phyloP scores from a whole-genome alignment of 2,113 vertebrate species.

The Menura novaehollandiae region DNA sequence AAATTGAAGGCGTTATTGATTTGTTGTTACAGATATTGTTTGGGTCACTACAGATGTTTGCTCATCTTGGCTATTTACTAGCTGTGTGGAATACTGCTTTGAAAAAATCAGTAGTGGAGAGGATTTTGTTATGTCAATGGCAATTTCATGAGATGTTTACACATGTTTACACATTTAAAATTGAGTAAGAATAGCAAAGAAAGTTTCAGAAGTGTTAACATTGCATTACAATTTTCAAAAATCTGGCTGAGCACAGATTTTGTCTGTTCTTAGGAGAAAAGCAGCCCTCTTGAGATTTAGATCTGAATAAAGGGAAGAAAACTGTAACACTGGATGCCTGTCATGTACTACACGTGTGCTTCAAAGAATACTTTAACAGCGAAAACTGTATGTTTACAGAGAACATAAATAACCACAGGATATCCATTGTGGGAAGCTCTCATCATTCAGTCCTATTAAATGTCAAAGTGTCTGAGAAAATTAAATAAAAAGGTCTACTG shows the following conservation, averaged over 20 bases:
- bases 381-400: not conserved
- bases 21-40: not conserved
- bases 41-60: not conserved
- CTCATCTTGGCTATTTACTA: not conserved
- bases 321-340: not conserved
- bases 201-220: not conserved
- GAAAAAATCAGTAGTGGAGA: not conserved
- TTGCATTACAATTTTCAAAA: not conserved
- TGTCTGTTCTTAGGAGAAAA: not conserved
- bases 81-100: not conserved
- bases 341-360: not conserved
- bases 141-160: not conserved
- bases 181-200: not conserved
- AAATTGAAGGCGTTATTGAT: not conserved
- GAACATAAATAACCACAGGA: constrained; percentile 11
- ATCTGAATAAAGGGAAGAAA: not conserved
- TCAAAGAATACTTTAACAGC: not conserved
- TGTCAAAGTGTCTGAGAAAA: not conserved
- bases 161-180: not conserved
- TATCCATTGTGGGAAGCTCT: not conserved
- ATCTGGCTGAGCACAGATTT: not conserved
- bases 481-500: not conserved
- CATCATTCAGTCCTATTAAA: constrained; percentile 30
- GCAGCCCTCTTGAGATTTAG: not conserved
- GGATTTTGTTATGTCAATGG: not conserved